These are phyloP conservation scores for Stichodactyla mertensii DNA, from an alignment of 64 coral and sea anemone genomes.

Conservation along the genomic window DNA sequence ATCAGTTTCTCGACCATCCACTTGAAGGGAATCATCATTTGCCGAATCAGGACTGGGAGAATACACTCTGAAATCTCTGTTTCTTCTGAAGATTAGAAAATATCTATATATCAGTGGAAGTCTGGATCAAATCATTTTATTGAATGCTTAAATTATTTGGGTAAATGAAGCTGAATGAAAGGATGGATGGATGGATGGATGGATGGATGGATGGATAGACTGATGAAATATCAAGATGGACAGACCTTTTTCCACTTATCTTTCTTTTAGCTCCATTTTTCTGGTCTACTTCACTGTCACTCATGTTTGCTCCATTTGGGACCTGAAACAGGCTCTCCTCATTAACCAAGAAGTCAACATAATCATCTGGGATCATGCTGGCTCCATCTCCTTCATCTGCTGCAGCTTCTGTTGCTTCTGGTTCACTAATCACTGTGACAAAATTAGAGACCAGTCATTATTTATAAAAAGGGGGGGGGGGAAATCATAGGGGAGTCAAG, in stretches of 20 bases:
- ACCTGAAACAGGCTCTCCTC: neutral
- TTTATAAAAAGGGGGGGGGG: no score
- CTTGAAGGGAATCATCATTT: neutral
- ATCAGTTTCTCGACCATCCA: neutral
- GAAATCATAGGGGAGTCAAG: no score
- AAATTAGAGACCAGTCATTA: neutral
- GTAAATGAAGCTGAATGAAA: neutral
- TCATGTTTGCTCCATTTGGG: slow-evolving; percentile 6
- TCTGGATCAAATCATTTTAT: neutral
- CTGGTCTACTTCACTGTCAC: slow-evolving; percentile 21
- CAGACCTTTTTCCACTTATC: neutral
- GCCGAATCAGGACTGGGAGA: neutral
- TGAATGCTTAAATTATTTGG: neutral
- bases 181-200: neutral
- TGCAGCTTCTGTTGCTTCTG: neutral
- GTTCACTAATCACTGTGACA: neutral
- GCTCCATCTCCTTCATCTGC: neutral
- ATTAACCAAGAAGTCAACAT: neutral
- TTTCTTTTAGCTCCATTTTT: neutral
- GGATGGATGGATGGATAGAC: neutral
- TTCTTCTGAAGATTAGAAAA: slow-evolving; percentile 2
- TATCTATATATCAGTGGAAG: neutral
- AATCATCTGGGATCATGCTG: neutral
- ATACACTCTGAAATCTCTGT: neutral
- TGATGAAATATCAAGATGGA: no score